phyloP scores from a whole-genome alignment of 2,888 invertebrate species.

The Ypsolopha sequella region DNA sequence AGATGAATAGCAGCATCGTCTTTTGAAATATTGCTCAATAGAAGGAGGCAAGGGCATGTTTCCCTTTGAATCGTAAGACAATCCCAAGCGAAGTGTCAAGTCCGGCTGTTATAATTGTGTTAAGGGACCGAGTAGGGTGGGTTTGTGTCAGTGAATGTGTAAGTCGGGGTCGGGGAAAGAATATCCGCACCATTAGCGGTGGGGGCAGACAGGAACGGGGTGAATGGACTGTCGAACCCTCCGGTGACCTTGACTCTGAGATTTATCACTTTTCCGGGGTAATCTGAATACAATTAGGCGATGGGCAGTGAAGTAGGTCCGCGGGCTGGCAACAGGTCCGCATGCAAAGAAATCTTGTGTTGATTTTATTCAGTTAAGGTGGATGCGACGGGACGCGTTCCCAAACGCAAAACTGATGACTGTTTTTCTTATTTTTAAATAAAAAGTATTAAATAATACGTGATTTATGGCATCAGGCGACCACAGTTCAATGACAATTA shows the following conservation, averaged over 20 bases:
- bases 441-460: too few relatives aligned
- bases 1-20: not conserved
- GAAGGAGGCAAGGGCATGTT: constrained; percentile 9
- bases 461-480: too few relatives aligned
- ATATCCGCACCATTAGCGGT: constrained; percentile 58
- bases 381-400: too few relatives aligned
- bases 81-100: not conserved
- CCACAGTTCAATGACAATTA: too few relatives aligned
- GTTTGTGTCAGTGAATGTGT: constrained; percentile 23
- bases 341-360: constrained; percentile 5
- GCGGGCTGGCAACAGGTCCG: constrained; percentile 40
- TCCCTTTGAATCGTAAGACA: constrained; percentile 21
- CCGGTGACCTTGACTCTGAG: constrained; percentile 63
- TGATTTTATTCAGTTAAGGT: not conserved
- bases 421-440: too few relatives aligned
- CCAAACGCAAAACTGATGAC: too few relatives aligned
- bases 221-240: constrained; percentile 66
- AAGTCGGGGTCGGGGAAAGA: constrained; percentile 55
- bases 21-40: not conserved
- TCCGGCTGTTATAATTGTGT: constrained; percentile 22
- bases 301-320: constrained; percentile 32
- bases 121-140: constrained; percentile 13
- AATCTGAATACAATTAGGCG: constrained; percentile 66
- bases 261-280: constrained; percentile 64
- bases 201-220: constrained; percentile 59